Percentiles rank a stretch among this genome's conserved stretches.
These are phyloP conservation scores for Boulengeromyrus knoepffleri DNA, from an alignment of 2,113 vertebrate genomes.

Conservation along the genomic window DNA sequence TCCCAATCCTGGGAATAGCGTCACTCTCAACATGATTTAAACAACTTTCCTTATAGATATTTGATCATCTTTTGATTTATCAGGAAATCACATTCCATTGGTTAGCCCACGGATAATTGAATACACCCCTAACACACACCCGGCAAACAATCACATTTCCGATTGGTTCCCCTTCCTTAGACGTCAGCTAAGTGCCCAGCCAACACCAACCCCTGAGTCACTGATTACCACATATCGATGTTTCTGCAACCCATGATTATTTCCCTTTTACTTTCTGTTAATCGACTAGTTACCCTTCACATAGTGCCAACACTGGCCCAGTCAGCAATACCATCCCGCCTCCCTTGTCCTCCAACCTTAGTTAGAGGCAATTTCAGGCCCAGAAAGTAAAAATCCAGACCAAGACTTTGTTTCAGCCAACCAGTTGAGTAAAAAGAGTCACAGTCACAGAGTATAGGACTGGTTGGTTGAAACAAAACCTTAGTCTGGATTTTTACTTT, in stretches of 20 bases:
- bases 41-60: background rate
- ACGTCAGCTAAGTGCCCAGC: background rate
- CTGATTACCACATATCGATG: background rate
- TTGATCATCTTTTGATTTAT: background rate
- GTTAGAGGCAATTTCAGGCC: no score
- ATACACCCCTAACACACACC: background rate
- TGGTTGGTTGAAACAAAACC: background rate
- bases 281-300: background rate
- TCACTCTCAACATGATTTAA: background rate
- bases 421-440: background rate
- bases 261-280: background rate
- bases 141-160: background rate
- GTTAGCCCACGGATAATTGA: background rate
- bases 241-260: background rate
- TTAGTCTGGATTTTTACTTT: background rate
- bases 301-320: background rate
- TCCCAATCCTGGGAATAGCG: background rate
- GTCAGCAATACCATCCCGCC: background rate
- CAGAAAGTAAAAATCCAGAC: no score
- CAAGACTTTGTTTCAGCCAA: background rate
- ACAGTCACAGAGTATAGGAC: background rate
- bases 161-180: background rate
- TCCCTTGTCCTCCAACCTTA: no score
- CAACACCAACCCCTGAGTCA: background rate
- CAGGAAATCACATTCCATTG: background rate